Evolutionary conservation across 2,113 vertebrate genomes (phyloP), one percentile per base, ranked within the genome.

Genomic region (Phalacrocorax carbo): DNA sequence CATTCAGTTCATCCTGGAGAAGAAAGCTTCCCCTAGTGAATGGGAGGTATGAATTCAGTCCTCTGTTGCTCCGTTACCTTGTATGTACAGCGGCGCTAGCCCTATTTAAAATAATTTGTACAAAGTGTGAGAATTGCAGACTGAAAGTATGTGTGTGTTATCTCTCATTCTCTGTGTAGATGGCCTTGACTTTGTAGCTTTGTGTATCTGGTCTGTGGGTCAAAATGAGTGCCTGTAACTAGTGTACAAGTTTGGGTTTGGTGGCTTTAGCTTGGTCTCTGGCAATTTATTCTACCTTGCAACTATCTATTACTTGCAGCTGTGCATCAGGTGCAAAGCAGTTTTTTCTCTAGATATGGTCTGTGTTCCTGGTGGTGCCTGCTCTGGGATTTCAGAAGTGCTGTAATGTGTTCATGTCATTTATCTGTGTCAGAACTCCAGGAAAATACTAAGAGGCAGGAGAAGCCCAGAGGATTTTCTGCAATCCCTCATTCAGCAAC

Each of bases 271-370:
- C 25, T 77, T 92, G 36, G 61, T 58, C 46, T 88, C 71, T 44
- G 68, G 21, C 44, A 62, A 8, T 75, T 93, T n/a, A 26, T 85
- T 85, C 54, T 54, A 0, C 52, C n/a, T 44, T 76, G 13, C 42
- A 44, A 44, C 42, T 44, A 44, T 44, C 42, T 44, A 44, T 44
- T 44, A 44, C 42, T 44, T 44, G 40, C 14, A 88, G 11, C 40
- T 51, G 19, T 71, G 26, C 54, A 10, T 22, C 2, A 0, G 15
- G 19, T 40, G 16, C 26, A 48, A 42, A 38, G 32, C 0, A 1
- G 6, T 79, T 76, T 38, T 69, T 32, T 40, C 49, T 71, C 40
- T 38, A 7, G 18, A 17, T 38, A 14, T 0, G 0, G 42, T 54
- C 38, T 32, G 29, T 36, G 38, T 19, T 82, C 32, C 38, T 62